A percentile compares a stretch with the other conserved stretches of the same genome.
Conservation (phyloP, 2,797 vertebrate genomes). For the Lycodopsis pacificus region DNA sequence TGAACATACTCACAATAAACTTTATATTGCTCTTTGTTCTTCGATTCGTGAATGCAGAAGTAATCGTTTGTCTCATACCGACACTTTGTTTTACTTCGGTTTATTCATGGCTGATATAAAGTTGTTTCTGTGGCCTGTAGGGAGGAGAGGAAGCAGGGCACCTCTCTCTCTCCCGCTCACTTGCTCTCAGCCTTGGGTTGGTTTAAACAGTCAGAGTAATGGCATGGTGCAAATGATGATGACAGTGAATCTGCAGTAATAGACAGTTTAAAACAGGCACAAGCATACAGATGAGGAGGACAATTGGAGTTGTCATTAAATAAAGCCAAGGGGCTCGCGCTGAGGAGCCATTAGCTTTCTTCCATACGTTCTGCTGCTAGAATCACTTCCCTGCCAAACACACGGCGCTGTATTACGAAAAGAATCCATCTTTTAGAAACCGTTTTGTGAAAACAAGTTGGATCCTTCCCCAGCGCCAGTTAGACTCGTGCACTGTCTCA, state of each 20-base stretch:
- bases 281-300: slow-evolving; percentile 65
- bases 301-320: slow-evolving; percentile 73
- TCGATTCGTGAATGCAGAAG: slow-evolving; percentile 1
- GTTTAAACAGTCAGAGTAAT: slow-evolving; percentile 64
- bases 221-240: slow-evolving; percentile 70
- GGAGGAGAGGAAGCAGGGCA: slow-evolving; percentile 12
- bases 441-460: not conserved
- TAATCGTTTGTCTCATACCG: slow-evolving; percentile 19
- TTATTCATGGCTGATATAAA: slow-evolving; percentile 50
- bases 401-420: not conserved
- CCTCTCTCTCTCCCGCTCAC: slow-evolving; percentile 18
- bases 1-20: not conserved
- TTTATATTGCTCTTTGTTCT: not conserved
- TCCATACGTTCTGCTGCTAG: slow-evolving; percentile 39
- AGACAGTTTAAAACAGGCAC: slow-evolving; percentile 55
- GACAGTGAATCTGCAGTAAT: slow-evolving; percentile 60
- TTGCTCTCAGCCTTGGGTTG: slow-evolving; percentile 42
- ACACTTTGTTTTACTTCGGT: slow-evolving; percentile 38
- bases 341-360: slow-evolving; percentile 54
- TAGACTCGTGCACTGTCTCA: not conserved
- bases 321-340: slow-evolving; percentile 69
- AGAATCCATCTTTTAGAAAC: not conserved
- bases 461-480: not conserved
- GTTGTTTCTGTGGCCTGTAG: slow-evolving; percentile 47
- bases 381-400: slow-evolving; percentile 22